Conservation (phyloP, 2,113 vertebrate genomes). For the Chinchilla lanigera region DNA sequence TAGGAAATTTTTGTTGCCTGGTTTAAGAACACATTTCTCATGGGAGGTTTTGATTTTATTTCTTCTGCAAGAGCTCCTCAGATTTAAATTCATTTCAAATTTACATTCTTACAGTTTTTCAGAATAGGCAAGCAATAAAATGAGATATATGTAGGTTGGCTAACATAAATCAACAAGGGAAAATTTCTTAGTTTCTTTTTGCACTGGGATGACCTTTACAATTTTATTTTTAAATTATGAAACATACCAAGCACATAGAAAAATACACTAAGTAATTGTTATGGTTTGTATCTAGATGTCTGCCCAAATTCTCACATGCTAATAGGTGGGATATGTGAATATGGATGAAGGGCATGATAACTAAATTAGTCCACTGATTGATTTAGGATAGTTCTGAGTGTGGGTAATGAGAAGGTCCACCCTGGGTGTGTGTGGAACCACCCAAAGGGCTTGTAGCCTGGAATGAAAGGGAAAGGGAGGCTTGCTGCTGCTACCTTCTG, state of each 20-base stretch:
- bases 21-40: not conserved
- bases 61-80: not conserved
- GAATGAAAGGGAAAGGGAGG: not conserved
- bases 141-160: not conserved
- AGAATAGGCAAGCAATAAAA: slow-evolving; percentile 30
- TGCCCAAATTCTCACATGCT: not conserved
- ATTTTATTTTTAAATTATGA: slow-evolving; percentile 8
- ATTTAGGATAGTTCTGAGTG: not conserved
- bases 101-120: slow-evolving; percentile 46
- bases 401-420: not conserved
- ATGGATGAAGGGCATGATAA: not conserved
- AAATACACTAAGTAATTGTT: not conserved
- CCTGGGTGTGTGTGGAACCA: not conserved
- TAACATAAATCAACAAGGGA: not conserved
- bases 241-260: not conserved
- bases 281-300: not conserved
- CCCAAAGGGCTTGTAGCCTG: not conserved
- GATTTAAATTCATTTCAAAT: slow-evolving; percentile 30
- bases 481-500: not conserved
- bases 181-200: not conserved
- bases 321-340: not conserved
- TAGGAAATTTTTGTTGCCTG: not conserved
- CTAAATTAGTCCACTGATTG: not conserved
- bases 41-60: slow-evolving; percentile 11
- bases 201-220: not conserved